Conservation (phyloP, 2,113 vertebrate genomes). For the Pteronura brasiliensis region DNA sequence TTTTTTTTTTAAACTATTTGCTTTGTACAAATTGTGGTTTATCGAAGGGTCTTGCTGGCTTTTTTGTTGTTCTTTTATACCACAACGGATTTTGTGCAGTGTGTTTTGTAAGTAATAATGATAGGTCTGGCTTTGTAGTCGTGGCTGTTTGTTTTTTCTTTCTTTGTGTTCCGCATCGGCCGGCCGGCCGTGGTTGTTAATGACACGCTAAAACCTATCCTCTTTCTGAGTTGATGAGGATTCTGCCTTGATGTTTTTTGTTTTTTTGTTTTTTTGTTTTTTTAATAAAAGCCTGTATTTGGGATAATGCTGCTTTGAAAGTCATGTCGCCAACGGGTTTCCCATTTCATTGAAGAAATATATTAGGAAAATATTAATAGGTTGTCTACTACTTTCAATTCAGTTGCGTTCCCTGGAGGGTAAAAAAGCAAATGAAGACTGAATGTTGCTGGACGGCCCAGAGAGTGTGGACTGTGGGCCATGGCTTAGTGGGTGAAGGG, state of each 20-base stretch:
- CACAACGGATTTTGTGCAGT: constrained; percentile 30
- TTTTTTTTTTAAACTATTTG: constrained; percentile 46
- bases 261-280: too few relatives aligned
- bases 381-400: constrained; percentile 10
- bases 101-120: not conserved
- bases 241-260: constrained; percentile 38
- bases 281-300: not conserved
- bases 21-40: constrained; percentile 11
- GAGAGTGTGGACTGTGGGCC: not conserved
- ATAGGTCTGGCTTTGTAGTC: constrained; percentile 42
- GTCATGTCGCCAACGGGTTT: not conserved
- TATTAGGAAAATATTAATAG: constrained; percentile 32
- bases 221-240: not conserved
- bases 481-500: not conserved
- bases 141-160: constrained; percentile 56
- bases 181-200: not conserved
- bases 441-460: not conserved
- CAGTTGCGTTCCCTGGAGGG: not conserved
- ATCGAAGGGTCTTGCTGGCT: not conserved
- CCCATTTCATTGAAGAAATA: constrained; percentile 17
- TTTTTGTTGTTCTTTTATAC: not conserved
- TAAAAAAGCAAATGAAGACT: not conserved
- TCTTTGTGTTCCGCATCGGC: not conserved
- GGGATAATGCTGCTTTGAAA: not conserved
- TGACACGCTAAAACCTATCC: not conserved